Base-by-base conservation (phyloP, 1,140 invertebrate genomes). In the Plectrocnemia conspersa region DNA sequence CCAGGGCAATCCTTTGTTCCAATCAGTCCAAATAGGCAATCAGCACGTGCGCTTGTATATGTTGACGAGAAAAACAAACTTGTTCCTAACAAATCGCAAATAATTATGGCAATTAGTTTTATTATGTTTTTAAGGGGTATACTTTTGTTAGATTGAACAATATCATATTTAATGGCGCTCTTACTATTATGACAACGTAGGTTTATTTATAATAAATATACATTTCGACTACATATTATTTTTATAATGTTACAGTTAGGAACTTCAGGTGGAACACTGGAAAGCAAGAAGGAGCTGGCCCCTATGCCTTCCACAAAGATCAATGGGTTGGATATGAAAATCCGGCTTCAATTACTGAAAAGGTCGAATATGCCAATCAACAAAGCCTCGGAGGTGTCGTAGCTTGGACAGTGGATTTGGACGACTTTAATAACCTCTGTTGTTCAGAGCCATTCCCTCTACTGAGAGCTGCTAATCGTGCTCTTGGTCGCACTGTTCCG, bases 301-400 rank as follows among this genome's bases (percentile, higher is more conserved):
- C 91, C 1, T 94, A 87, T 69, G 83, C 89, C 2, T 85, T 86
- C 66, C 74, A 79, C 2, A 80, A 80, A 9, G 79, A 91, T 62
- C 89, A 95, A 63, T 97, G 93, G 91, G 89, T 95, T 0, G 88
- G 91, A 40, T 97, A 84, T 66, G 93, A 97, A 62, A 85, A 93
- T 71, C 65, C 78, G 1, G 78, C 82, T 38, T 93, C 88, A 22
- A 74, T 93, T 2, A 76, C 68, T 16, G 75, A 82, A 50, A 94
- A 94, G 73, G 86, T 86, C 5, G 73, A 83, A 52, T 93, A 85
- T 76, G 82, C 90, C 1, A 68, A 79, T 15, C 71, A 76, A 1
- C 79, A 82, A 64, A 82, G 83, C 6, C 84, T 84, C 53, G 89
- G 86, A 1, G 91, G 91, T 6, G 82, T 85, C 1, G 85, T 89